A percentile compares a stretch with the other conserved stretches of the same genome.
These are phyloP conservation scores for Drosophila infuscata DNA, from an alignment of 2,888 invertebrate species.

Conservation along the genomic window DNA sequence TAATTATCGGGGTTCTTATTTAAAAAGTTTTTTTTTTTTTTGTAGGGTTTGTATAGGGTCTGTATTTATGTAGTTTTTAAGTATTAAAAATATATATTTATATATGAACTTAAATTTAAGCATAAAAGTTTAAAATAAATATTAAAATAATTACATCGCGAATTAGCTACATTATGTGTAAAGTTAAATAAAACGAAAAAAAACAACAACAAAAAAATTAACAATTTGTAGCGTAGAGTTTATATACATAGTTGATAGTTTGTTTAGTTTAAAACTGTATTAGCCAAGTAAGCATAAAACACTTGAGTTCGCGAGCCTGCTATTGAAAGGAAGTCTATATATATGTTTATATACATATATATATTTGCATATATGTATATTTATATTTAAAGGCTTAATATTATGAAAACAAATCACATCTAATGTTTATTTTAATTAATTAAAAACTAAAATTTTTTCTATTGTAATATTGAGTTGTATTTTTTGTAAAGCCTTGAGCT, in stretches of 20 bases:
- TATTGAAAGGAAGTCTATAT: conserved; percentile 11
- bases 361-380: conserved; percentile 13
- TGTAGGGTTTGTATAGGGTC: conserved; percentile 31
- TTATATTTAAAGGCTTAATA: conserved; percentile 31
- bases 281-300: conserved; percentile 45
- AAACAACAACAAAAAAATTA: neutral
- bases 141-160: conserved; percentile 10
- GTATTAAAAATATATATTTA: conserved; percentile 6
- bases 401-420: conserved; percentile 28
- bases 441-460: conserved; percentile 18
- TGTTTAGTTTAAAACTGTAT: conserved; percentile 49
- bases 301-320: conserved; percentile 37
- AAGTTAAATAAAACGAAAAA: conserved; percentile 21
- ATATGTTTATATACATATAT: conserved; percentile 3
- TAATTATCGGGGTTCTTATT: conserved; percentile 13
- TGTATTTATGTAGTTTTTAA: conserved; percentile 57
- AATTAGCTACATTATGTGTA: conserved; percentile 33
- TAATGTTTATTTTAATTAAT: conserved; percentile 46
- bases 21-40: conserved; percentile 11
- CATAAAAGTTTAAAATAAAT: neutral
- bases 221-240: conserved; percentile 35
- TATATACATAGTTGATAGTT: conserved; percentile 40
- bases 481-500: conserved; percentile 6
- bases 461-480: conserved; percentile 26
- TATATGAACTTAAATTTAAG: neutral